These are phyloP conservation scores for Fragum fragum DNA, from an alignment of 2,888 invertebrate genomes.

Conservation along the genomic window DNA sequence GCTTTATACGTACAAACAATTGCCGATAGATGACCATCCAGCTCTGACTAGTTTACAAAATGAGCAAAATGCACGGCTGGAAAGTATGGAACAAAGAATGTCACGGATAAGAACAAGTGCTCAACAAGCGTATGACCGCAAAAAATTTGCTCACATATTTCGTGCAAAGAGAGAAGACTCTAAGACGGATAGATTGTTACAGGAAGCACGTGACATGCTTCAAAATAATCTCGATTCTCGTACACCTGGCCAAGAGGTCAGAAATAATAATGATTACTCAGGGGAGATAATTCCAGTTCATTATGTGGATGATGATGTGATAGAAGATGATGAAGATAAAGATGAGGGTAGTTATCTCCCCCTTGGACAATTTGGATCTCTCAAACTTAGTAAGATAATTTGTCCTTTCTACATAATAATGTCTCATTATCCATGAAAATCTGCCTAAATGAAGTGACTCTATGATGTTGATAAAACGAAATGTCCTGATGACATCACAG, in stretches of 20 bases:
- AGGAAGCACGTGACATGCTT: conserved; percentile 75
- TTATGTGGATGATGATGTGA: conserved; percentile 67
- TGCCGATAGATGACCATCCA: conserved; percentile 80
- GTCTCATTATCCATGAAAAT: too few relatives aligned
- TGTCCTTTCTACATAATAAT: too few relatives aligned
- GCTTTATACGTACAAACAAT: conserved; percentile 59
- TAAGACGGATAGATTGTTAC: conserved; percentile 69
- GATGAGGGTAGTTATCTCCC: conserved; percentile 50
- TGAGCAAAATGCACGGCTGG: conserved; percentile 80
- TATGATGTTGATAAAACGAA: too few relatives aligned
- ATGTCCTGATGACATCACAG: too few relatives aligned
- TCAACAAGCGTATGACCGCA: conserved; percentile 79
- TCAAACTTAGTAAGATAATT: conserved; percentile 67
- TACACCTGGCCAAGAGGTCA: conserved; percentile 43
- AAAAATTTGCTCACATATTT: conserved; percentile 81
- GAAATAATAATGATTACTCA: conserved; percentile 69
- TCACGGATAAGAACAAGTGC: conserved; percentile 78
- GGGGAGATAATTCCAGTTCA: conserved; percentile 83
- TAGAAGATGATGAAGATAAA: conserved; percentile 18
- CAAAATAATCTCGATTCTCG: conserved; percentile 65
- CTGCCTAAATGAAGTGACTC: too few relatives aligned
- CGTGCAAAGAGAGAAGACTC: conserved; percentile 74
- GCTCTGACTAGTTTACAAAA: conserved; percentile 80
- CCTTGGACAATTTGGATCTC: conserved; percentile 60
- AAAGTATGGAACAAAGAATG: conserved; percentile 80